Conservation (phyloP, 2,113 vertebrate species). For the Mellivora capensis region DNA sequence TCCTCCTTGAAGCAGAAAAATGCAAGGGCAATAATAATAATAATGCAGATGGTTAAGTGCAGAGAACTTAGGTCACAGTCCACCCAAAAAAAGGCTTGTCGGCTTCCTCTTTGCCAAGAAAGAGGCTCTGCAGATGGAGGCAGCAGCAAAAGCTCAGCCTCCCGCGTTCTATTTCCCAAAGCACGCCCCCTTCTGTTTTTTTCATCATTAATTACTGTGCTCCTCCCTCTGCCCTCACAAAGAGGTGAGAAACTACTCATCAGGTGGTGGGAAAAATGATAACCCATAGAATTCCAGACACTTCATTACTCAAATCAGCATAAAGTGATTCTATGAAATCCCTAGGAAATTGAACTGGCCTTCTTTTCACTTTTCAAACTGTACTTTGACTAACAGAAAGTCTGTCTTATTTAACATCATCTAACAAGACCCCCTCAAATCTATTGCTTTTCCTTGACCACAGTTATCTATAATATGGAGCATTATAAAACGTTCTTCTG, state of each 20-base stretch:
- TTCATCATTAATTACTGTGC: background rate
- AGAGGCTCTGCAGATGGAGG: background rate
- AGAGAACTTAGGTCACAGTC: background rate
- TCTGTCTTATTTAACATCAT: slow-evolving; percentile 39
- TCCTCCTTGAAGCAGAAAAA: slow-evolving; percentile 15
- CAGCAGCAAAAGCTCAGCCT: background rate
- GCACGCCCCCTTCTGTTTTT: background rate
- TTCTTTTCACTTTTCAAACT: slow-evolving; percentile 47
- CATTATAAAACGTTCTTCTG: slow-evolving; percentile 30
- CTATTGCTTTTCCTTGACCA: slow-evolving; percentile 25
- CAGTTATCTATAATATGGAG: slow-evolving; percentile 41
- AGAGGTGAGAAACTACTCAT: background rate
- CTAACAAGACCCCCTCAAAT: slow-evolving; percentile 38
- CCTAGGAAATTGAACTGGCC: background rate
- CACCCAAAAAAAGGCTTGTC: background rate
- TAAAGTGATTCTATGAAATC: background rate
- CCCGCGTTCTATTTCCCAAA: background rate
- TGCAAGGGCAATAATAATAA: background rate
- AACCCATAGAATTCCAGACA: background rate
- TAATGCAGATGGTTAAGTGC: background rate
- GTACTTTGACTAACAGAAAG: slow-evolving; percentile 55
- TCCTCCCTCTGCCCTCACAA: background rate
- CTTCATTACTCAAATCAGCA: slow-evolving; percentile 43
- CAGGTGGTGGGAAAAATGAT: background rate
- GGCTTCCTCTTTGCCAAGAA: background rate